Conservation (phyloP, 92 coral and sea anemone genomes). For the Micromussa lordhowensis region DNA sequence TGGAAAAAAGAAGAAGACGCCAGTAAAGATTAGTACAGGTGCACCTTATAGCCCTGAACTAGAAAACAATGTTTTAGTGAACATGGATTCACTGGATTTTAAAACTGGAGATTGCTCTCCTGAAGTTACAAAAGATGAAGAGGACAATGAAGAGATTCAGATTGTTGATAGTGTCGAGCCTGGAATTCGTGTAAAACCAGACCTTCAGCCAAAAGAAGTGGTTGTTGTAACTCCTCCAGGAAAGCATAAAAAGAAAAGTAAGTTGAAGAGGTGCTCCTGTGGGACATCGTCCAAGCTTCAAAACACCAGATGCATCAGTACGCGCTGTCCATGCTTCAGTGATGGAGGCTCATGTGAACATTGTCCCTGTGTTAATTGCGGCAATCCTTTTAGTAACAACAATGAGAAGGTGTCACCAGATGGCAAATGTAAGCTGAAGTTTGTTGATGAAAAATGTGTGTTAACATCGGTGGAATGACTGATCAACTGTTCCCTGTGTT, state of each 20-base stretch:
- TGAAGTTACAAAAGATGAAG: constrained; percentile 24
- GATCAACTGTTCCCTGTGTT: neutral
- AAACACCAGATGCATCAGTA: constrained; percentile 59
- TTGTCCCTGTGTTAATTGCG: constrained; percentile 79
- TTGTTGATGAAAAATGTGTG: constrained; percentile 8
- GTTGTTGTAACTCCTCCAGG: constrained; percentile 49
- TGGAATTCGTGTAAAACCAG: neutral
- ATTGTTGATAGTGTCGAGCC: constrained; percentile 54
- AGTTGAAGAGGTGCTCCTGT: constrained; percentile 65
- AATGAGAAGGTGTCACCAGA: constrained; percentile 52
- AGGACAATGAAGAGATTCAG: constrained; percentile 51
- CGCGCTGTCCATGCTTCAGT: constrained; percentile 83
- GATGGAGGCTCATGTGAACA: constrained; percentile 71
- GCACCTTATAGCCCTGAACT: constrained; percentile 1
- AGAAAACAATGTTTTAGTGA: neutral
- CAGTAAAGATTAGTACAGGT: neutral
- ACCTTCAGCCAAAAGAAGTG: constrained; percentile 22
- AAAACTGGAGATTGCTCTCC: neutral
- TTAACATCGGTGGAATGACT: neutral
- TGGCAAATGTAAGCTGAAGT: constrained; percentile 3
- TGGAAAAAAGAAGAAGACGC: constrained; percentile 73
- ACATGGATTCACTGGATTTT: constrained; percentile 10
- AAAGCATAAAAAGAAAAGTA: constrained; percentile 37
- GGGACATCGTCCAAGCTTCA: constrained; percentile 67
- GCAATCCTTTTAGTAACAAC: constrained; percentile 83